Evolutionary conservation across 2,888 invertebrate genomes (phyloP), one percentile per base, ranked within the genome.

Genomic region (Drosophila nr. fundita): DNA sequence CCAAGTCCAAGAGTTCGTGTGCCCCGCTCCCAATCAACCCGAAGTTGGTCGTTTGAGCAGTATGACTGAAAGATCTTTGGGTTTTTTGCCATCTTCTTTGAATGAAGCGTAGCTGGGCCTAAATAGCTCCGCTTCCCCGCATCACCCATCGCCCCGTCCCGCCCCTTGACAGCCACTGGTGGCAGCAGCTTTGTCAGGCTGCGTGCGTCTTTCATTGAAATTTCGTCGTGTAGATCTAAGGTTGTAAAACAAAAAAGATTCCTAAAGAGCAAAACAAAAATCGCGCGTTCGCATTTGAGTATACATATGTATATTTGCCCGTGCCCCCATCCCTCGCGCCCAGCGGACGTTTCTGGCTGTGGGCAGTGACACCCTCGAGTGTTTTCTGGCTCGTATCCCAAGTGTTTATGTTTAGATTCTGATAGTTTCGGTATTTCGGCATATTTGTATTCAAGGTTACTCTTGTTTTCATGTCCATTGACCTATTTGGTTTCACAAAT

Each of bases 391-490:
- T 63, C 60, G 60, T 42, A 50, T 67, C 69, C 78, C 65, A 83
- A 78, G 78, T 90, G 87, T 87, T 89, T 88, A 84, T 80, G 87
- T 90, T 89, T 90, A 78, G 80, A 65, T 78, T 79, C 76, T 68
- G 73, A 61, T 64, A 69, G 77, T 73, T 76, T 66, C 57, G 54
- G 36, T 18, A 63, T 45, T 45, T 45, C 45, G 45, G 36, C 18
- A 27, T 36, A 38, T 77, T 64, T 58, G 59, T 71, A 74, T 89
- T 86, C 91, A 91, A 91, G 91, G 91, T 88, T 82, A 89, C 75
- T 84, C 78, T 80, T 79, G 74, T 87, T 87, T 87, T 87, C 81
- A 83, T 87, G 90, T 91, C 82, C 90, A 87, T 91, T 90, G 91
- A 91, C 88, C 90, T 75, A 89, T 89, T 89, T 88, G 90, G 82